Conservation (phyloP, 2,888 invertebrate genomes). For the Physocephala rufipes region DNA sequence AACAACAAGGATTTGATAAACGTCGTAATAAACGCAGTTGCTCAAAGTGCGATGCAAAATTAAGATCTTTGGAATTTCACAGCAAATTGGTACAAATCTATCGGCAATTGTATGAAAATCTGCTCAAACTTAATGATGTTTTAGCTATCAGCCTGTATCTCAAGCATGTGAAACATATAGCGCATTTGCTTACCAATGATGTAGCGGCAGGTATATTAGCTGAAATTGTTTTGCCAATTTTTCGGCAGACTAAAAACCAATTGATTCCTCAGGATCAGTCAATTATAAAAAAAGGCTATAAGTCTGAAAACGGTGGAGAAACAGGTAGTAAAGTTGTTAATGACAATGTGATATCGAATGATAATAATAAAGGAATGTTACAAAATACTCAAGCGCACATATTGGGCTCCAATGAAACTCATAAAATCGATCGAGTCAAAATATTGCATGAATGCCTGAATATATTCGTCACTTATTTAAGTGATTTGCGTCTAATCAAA, state of each 20-base stretch:
- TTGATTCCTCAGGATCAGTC: constrained; percentile 28
- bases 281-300: not conserved
- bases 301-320: too few relatives aligned
- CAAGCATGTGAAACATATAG: constrained; percentile 62
- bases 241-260: constrained; percentile 55
- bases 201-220: constrained; percentile 59
- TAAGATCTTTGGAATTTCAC: constrained; percentile 58
- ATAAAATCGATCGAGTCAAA: constrained; percentile 23
- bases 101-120: constrained; percentile 45
- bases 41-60: constrained; percentile 57
- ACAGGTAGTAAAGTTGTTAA: not conserved
- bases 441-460: constrained; percentile 60
- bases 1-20: constrained; percentile 14
- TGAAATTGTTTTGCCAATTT: constrained; percentile 62
- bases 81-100: constrained; percentile 53
- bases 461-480: constrained; percentile 62
- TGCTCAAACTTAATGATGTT: constrained; percentile 40
- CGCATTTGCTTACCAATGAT: constrained; percentile 57
- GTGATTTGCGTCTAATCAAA: constrained; percentile 61
- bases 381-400: not conserved
- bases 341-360: not conserved
- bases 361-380: not conserved
- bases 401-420: not conserved
- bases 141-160: constrained; percentile 53
- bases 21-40: constrained; percentile 46